Evolutionary conservation across 1,140 invertebrate species (phyloP), one percentile per base, ranked within the genome.

Genomic region (Drosophila bocki): DNA sequence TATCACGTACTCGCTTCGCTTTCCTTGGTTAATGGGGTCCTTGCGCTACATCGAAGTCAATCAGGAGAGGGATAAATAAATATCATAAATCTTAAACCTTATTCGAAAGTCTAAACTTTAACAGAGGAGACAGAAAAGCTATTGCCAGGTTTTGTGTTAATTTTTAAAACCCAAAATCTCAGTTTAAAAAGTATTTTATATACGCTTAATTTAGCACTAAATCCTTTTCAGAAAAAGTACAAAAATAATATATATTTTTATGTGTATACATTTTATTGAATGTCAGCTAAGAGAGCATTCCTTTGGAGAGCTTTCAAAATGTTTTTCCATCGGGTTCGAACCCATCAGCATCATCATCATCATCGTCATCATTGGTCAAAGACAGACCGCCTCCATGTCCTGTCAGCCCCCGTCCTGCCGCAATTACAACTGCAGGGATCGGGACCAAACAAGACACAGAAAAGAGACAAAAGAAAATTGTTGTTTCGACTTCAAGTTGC

Each of bases 401-500:
- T 19, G 26, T 51, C 9, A 5, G 15, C 5, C 29, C 7, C 7
- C 33, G 35, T 26, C 35, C 17, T 26, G 26, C 48, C 15, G 13
- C 41, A 44, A 45, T 68, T 44, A 48, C 35, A n/a, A 22, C 39
- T 56, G 35, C 53, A 61, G 22, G 22, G 22, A 77, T 48, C 15
- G 41, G 44, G 48, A 29, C 29, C 22, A 1, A 58, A 32, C 48
- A 50, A 29, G 48, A 50, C 22, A 54, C 12, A 19, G 32, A 11
- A 12, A 9, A 15, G 22, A 62, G n/a, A 57, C 60, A 58, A 41
- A 70, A 63, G 76, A 57, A 79, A 79, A 68, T 74, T 35, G 69
- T 80, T 80, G 57, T 80, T 75, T 80, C 78, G 77, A 75, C 79
- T 75, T 80, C 47, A 45, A 56, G 53, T 56, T 56, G 51, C 69